Evolutionary conservation across 23 tunicate species (phyloP).

Genomic region (Styela clava): DNA sequence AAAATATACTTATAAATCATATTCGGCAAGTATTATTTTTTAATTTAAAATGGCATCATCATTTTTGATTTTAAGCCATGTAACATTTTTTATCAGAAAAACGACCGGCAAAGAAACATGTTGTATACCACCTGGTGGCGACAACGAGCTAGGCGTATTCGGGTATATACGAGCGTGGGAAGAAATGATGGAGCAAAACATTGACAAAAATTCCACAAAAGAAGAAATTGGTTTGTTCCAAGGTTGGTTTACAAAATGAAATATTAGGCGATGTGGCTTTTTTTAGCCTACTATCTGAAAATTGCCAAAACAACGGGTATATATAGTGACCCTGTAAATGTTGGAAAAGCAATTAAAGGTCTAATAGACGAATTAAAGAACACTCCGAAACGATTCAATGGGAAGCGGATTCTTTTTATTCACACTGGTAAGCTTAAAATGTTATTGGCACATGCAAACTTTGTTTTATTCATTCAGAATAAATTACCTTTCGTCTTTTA

Average conservation of each 20-base stretch:
- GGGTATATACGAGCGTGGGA: conserved; percentile 87
- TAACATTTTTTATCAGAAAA: conserved; percentile 26
- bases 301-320: conserved; percentile 56
- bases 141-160: conserved; percentile 33
- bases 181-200: conserved; percentile 58
- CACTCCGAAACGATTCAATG: conserved; percentile 57
- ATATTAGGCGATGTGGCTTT: not conserved
- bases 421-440: conserved; percentile 55
- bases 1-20: not conserved
- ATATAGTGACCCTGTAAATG: conserved; percentile 67
- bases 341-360: conserved; percentile 81
- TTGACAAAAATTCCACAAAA: conserved; percentile 19
- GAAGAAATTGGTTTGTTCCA: conserved; percentile 36
- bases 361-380: conserved; percentile 50
- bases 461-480: not conserved
- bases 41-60: no score
- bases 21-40: not conserved
- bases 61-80: no score
- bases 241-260: not conserved
- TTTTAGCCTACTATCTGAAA: conserved; percentile 32
- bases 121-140: conserved; percentile 75
- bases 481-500: not conserved
- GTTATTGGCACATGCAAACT: no score
- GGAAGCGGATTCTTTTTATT: conserved; percentile 61
- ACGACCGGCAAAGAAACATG: conserved; percentile 57